Conservation (phyloP, 2,888 invertebrate genomes). For the Abscondita cerata region DNA sequence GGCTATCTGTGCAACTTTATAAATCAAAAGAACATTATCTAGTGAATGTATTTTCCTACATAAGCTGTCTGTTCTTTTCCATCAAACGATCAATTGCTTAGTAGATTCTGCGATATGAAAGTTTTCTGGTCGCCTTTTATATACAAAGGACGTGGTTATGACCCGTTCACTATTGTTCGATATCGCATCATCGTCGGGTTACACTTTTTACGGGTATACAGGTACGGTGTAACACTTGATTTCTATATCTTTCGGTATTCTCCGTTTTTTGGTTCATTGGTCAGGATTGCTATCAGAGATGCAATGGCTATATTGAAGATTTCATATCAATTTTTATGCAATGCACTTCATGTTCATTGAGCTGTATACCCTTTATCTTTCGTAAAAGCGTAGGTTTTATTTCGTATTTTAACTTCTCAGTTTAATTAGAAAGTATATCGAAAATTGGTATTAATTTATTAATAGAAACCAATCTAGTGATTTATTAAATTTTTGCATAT, state of each 20-base stretch:
- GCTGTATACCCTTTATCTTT: slow-evolving; percentile 22
- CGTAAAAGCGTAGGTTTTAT: no score
- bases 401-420: no score
- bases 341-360: slow-evolving; percentile 38
- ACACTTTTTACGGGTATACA: slow-evolving; percentile 44
- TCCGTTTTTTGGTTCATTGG: slow-evolving; percentile 41
- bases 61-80: slow-evolving; percentile 17
- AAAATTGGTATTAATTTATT: no score
- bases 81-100: slow-evolving; percentile 32
- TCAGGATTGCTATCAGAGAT: slow-evolving; percentile 45
- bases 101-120: slow-evolving; percentile 32
- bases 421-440: no score
- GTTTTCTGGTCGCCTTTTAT: slow-evolving; percentile 41
- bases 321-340: slow-evolving; percentile 38
- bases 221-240: slow-evolving; percentile 42
- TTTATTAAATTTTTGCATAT: no score
- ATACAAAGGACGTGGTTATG: slow-evolving; percentile 38
- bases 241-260: slow-evolving; percentile 44
- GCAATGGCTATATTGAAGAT: slow-evolving; percentile 45
- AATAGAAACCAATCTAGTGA: no score
- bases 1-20: not conserved
- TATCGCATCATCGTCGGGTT: slow-evolving; percentile 40
- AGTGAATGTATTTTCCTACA: slow-evolving; percentile 9
- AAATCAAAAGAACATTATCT: slow-evolving; percentile 17
- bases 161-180: slow-evolving; percentile 39